Conservation (phyloP, 2,888 invertebrate genomes). For the Amorpha juglandis region DNA sequence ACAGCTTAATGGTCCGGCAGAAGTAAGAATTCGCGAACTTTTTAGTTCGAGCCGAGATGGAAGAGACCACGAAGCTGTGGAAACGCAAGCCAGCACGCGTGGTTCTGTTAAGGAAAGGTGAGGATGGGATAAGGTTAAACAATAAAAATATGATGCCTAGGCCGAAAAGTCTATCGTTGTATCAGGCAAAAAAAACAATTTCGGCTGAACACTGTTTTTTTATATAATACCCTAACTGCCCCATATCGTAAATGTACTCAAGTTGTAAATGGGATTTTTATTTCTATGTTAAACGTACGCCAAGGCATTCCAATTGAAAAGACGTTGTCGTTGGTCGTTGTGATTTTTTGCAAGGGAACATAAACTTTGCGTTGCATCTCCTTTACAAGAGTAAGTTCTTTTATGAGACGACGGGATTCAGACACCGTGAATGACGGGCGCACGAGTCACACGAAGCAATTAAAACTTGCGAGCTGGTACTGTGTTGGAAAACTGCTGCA, state of each 20-base stretch:
- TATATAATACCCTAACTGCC: constrained; percentile 5
- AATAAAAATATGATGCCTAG: too few species aligned
- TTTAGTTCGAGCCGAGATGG: too few species aligned
- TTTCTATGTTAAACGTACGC: constrained; percentile 33
- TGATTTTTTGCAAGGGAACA: constrained; percentile 55
- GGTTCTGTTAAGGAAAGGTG: too few species aligned
- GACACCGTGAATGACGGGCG: constrained; percentile 51
- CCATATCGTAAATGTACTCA: background rate
- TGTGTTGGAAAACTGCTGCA: constrained; percentile 40
- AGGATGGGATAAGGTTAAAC: too few species aligned
- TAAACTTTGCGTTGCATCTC: constrained; percentile 52
- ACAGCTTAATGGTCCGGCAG: too few species aligned
- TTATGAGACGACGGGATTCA: constrained; percentile 52
- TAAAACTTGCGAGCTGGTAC: constrained; percentile 58
- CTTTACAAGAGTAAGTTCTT: constrained; percentile 57
- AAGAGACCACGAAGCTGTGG: too few species aligned
- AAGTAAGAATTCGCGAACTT: too few species aligned
- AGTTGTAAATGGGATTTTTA: constrained; percentile 4
- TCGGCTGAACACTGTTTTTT: too few species aligned
- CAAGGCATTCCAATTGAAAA: constrained; percentile 52
- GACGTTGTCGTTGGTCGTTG: constrained; percentile 41
- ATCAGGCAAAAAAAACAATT: too few species aligned
- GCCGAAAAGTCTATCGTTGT: too few species aligned
- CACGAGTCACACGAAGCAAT: constrained; percentile 59
- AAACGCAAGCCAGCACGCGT: too few species aligned